A percentile compares a stretch with the other conserved stretches of the same genome.
phyloP scores from a whole-genome alignment of 1,140 invertebrate species.

The Drosophila simulans region DNA sequence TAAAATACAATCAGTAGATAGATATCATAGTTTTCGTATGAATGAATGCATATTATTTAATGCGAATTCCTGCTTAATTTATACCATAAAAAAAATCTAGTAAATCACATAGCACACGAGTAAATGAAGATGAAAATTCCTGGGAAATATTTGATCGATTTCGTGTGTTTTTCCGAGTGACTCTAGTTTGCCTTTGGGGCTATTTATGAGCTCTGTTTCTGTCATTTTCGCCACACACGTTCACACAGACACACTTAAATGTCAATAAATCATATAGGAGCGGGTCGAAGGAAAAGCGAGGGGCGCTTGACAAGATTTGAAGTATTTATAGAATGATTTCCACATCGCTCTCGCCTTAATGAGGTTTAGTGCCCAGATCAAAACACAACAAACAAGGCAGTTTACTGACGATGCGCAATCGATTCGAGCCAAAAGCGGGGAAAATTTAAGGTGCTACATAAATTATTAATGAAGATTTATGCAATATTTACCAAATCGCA shows the following conservation, averaged over 20 bases:
- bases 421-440: conserved; percentile 16
- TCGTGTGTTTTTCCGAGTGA: conserved; percentile 2
- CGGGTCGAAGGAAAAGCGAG: conserved; percentile 2
- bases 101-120: not conserved
- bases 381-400: conserved; percentile 55
- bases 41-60: too few relatives aligned
- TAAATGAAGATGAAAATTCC: conserved; percentile 3
- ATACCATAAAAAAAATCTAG: not conserved
- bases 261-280: conserved; percentile 77
- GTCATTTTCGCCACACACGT: conserved; percentile 41
- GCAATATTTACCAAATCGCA: conserved; percentile 48
- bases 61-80: not conserved
- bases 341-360: conserved; percentile 51
- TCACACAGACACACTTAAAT: conserved; percentile 66
- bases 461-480: conserved; percentile 53
- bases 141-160: conserved; percentile 11
- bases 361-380: conserved; percentile 63
- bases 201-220: conserved; percentile 51
- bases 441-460: conserved; percentile 9
- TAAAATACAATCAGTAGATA: too few relatives aligned
- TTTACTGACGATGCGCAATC: conserved; percentile 48
- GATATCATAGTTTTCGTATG: too few relatives aligned
- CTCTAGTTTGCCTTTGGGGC: conserved; percentile 29
- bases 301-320: conserved; percentile 37
- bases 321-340: conserved; percentile 57